phyloP scores from a whole-genome alignment of 2,113 vertebrate genomes.

The Leucoraja erinaceus region DNA sequence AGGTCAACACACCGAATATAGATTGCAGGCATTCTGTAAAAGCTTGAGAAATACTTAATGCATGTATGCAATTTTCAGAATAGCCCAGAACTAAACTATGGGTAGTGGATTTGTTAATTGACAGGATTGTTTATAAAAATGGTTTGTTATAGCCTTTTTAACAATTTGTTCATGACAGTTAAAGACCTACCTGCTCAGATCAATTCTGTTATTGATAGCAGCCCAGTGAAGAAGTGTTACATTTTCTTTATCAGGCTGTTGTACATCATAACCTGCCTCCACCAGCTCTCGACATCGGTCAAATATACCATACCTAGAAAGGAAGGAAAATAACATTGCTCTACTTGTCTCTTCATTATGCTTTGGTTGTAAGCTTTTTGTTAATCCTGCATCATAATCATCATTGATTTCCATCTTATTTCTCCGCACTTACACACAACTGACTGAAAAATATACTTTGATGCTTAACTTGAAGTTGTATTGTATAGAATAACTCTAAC shows the following conservation, averaged over 20 bases:
- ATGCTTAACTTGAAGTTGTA: background rate
- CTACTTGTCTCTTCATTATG: background rate
- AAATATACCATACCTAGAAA: constrained; percentile 83
- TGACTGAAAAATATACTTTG: background rate
- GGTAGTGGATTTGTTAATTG: background rate
- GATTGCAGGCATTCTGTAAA: background rate
- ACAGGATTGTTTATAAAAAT: background rate
- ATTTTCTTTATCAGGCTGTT: constrained; percentile 96
- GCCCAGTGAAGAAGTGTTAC: constrained; percentile 98
- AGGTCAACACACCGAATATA: background rate
- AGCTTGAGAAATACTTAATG: background rate
- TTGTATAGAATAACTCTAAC: background rate
- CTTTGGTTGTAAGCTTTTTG: background rate
- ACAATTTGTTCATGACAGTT: background rate
- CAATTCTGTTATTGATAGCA: constrained; percentile 97
- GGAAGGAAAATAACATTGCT: constrained; percentile 4
- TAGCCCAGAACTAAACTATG: too few species aligned
- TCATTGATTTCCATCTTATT: background rate
- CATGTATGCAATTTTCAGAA: background rate
- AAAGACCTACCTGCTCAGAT: constrained; percentile 54
- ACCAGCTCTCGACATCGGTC: constrained; percentile 93
- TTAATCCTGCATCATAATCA: background rate
- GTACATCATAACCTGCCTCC: constrained; percentile 94
- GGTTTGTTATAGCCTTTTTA: too few species aligned
- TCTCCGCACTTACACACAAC: background rate